Evolutionary conservation across 2,113 vertebrate genomes (phyloP).

Genomic region (Tiliqua scincoides): DNA sequence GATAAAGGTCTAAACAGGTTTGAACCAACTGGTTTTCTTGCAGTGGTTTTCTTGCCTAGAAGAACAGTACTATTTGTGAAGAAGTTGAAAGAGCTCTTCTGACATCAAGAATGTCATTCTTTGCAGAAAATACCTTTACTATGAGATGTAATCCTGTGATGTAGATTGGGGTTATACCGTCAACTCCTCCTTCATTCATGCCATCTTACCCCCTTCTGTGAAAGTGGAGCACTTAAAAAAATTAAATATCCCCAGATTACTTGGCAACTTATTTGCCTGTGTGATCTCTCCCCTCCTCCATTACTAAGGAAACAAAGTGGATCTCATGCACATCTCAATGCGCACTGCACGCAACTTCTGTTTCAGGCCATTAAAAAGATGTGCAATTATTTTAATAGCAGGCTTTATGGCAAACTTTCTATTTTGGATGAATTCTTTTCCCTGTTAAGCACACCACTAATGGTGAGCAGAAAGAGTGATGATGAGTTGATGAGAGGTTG

Average conservation of each 20-base stretch:
- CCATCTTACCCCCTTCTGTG: not conserved
- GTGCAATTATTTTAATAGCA: conserved; percentile 77
- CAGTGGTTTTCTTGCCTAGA: not conserved
- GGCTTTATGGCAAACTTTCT: conserved; percentile 47
- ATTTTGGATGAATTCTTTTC: conserved; percentile 50
- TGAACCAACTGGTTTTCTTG: not conserved
- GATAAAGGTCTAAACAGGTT: not conserved
- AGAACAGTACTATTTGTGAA: not conserved
- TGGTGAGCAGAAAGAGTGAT: conserved; percentile 22
- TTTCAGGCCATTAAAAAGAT: conserved; percentile 55
- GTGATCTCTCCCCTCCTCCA: not conserved
- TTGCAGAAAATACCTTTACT: conserved; percentile 24
- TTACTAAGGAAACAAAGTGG: conserved; percentile 46
- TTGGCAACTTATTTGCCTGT: not conserved
- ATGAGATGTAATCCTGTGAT: not conserved
- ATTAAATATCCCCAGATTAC: not conserved
- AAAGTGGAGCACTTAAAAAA: conserved; percentile 19
- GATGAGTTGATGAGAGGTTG: conserved; percentile 65
- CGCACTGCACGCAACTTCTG: conserved; percentile 28
- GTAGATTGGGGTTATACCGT: not conserved
- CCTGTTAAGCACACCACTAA: conserved; percentile 53
- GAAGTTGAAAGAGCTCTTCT: not conserved
- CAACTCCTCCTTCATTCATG: not conserved
- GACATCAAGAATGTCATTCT: not conserved
- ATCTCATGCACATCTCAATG: conserved; percentile 44